phyloP scores from a whole-genome alignment of 2,113 vertebrate genomes.

The Odontesthes bonariensis region DNA sequence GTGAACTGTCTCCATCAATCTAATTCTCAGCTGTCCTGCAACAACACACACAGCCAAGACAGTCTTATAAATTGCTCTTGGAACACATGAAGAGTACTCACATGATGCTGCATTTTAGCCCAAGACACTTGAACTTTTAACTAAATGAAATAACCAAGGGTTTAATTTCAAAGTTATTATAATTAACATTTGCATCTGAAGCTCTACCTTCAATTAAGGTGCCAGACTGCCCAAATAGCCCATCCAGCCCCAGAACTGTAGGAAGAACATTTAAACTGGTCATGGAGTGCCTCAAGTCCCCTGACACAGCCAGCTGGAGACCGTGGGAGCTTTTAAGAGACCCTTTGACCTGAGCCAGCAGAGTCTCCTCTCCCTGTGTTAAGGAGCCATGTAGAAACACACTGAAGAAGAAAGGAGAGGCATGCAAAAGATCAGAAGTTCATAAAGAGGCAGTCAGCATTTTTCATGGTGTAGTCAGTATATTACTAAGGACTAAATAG shows the following conservation, averaged over 20 bases:
- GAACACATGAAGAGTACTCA: too few species aligned
- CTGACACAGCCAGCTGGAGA: slow-evolving; percentile 73
- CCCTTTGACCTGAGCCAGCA: slow-evolving; percentile 74
- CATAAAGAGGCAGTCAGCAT: background rate
- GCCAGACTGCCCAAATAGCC: slow-evolving; percentile 74
- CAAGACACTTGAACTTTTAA: too few species aligned
- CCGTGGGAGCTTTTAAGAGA: slow-evolving; percentile 62
- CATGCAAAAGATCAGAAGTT: background rate
- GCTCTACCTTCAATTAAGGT: slow-evolving; percentile 78
- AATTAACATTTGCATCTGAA: background rate
- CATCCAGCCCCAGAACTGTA: slow-evolving; percentile 73
- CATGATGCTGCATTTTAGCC: too few species aligned
- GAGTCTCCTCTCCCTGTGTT: slow-evolving; percentile 62
- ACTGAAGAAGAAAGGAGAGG: slow-evolving; percentile 66
- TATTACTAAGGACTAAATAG: background rate
- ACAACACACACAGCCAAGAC: background rate
- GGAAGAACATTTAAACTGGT: slow-evolving; percentile 73
- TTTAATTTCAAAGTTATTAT: too few species aligned
- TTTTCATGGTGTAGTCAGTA: background rate
- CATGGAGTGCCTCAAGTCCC: slow-evolving; percentile 80
- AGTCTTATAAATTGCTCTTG: background rate
- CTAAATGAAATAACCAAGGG: too few species aligned
- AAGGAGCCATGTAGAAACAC: slow-evolving; percentile 77
- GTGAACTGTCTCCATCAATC: slow-evolving; percentile 72
- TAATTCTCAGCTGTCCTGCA: slow-evolving; percentile 84